phyloP scores from a whole-genome alignment of 2,797 vertebrate species.

The Oceanodroma leucorhoa region DNA sequence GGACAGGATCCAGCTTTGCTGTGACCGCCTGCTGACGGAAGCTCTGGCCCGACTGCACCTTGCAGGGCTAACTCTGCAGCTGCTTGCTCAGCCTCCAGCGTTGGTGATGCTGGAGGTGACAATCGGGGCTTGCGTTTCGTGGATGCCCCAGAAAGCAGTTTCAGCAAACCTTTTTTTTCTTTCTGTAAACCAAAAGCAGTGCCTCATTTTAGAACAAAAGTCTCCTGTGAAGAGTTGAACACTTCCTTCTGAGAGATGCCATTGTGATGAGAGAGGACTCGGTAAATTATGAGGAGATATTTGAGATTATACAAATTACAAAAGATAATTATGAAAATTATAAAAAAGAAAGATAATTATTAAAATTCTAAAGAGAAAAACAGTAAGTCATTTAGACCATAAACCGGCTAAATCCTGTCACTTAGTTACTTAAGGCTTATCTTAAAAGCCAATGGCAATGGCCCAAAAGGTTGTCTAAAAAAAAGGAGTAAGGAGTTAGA shows the following conservation, averaged over 20 bases:
- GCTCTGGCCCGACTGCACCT: conserved; percentile 86
- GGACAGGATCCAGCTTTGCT: conserved; percentile 63
- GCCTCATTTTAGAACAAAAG: not conserved
- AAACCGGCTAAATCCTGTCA: not conserved
- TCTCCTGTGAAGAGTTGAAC: not conserved
- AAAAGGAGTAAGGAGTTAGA: not conserved
- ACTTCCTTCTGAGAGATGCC: not conserved
- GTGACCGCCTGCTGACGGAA: conserved; percentile 58
- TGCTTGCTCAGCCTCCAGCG: conserved; percentile 87
- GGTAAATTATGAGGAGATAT: not conserved
- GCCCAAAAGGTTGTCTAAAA: not conserved
- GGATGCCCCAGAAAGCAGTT: conserved; percentile 89
- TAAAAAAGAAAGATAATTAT: not conserved
- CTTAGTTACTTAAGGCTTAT: not conserved
- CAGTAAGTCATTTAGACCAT: not conserved
- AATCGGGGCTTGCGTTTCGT: conserved; percentile 91
- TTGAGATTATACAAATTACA: not conserved
- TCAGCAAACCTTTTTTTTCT: conserved; percentile 95
- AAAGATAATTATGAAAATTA: not conserved
- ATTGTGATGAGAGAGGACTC: not conserved
- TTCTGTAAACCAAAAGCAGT: conserved; percentile 77
- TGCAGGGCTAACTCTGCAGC: conserved; percentile 78
- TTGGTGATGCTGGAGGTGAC: conserved; percentile 94
- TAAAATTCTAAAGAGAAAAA: not conserved
- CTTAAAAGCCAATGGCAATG: not conserved